Evolutionary conservation across 2,797 vertebrate species (phyloP).

Genomic region (Macropodus opercularis): DNA sequence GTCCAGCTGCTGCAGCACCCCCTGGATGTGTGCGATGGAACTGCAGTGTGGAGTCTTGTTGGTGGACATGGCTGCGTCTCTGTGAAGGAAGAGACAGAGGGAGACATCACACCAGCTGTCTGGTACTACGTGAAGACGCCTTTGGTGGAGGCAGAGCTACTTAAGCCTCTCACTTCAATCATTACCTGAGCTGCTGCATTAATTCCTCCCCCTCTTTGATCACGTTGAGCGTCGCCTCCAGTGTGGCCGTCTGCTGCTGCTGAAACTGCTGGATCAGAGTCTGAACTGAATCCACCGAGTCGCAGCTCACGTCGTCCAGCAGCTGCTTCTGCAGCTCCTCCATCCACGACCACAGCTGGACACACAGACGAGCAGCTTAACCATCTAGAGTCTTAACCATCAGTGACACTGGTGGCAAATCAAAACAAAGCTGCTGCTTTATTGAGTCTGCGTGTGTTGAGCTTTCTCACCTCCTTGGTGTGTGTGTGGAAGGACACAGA

Average conservation of each 20-base stretch:
- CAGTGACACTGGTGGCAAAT: no score
- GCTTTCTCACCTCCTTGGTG: constrained; percentile 85
- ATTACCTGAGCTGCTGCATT: constrained; percentile 97
- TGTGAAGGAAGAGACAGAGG: constrained; percentile 46
- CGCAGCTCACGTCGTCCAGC: constrained; percentile 93
- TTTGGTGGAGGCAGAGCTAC: no score
- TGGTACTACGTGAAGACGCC: no score
- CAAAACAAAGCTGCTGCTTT: no score
- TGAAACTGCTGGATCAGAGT: constrained; percentile 98
- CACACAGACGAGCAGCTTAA: constrained; percentile 6
- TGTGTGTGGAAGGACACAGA: constrained; percentile 98
- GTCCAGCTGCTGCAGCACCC: constrained; percentile 98
- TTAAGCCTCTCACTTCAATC: constrained; percentile 85
- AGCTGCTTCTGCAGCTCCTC: constrained; percentile 98
- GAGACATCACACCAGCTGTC: not conserved
- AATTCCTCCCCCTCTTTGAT: constrained; percentile 98
- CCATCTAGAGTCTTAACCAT: no score
- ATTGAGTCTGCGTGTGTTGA: constrained; percentile 5
- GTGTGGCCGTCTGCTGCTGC: constrained; percentile 95
- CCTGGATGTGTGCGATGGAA: constrained; percentile 98
- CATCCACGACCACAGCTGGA: constrained; percentile 98
- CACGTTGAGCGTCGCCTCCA: constrained; percentile 96
- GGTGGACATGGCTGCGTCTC: constrained; percentile 97
- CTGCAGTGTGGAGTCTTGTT: constrained; percentile 98
- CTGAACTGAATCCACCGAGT: constrained; percentile 96